These are phyloP conservation scores for Arge pagana DNA, from an alignment of 2,888 invertebrate species.

Conservation along the genomic window DNA sequence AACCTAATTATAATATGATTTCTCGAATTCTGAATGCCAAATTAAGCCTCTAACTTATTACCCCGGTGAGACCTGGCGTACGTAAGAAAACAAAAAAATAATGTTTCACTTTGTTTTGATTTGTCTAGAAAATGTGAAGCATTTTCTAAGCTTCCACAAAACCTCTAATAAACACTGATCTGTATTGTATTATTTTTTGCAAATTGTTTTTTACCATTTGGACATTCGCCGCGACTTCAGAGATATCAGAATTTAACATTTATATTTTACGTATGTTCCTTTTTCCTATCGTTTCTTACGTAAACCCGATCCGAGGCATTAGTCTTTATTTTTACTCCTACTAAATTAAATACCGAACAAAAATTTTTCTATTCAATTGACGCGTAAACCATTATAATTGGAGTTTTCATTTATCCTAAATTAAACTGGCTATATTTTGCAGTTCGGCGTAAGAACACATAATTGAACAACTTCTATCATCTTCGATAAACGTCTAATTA, in stretches of 20 bases:
- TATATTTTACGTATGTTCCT: no score
- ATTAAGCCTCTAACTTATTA: conserved; percentile 31
- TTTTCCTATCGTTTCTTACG: conserved; percentile 8
- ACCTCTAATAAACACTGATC: not conserved
- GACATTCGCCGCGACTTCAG: not conserved
- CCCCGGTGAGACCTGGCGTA: conserved; percentile 18
- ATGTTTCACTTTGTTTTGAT: not conserved
- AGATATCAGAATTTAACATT: not conserved
- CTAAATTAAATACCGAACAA: not conserved
- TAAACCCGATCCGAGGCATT: conserved; percentile 1
- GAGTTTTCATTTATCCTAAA: conserved; percentile 18
- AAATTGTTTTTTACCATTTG: not conserved
- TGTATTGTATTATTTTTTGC: not conserved
- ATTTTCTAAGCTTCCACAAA: no score
- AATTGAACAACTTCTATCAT: no score
- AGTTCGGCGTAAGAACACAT: conserved; percentile 25
- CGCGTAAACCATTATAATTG: conserved; percentile 9
- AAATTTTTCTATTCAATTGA: not conserved
- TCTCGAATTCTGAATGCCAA: conserved; percentile 25
- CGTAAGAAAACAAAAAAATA: conserved; percentile 1
- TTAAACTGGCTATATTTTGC: conserved; percentile 26
- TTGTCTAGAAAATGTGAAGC: not conserved
- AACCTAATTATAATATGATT: not conserved
- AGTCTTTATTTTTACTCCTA: not conserved
- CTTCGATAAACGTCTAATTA: no score